Evolutionary conservation across 2,113 vertebrate species (phyloP), one percentile per base, ranked within the genome.

Genomic region (Aepyceros melampus): DNA sequence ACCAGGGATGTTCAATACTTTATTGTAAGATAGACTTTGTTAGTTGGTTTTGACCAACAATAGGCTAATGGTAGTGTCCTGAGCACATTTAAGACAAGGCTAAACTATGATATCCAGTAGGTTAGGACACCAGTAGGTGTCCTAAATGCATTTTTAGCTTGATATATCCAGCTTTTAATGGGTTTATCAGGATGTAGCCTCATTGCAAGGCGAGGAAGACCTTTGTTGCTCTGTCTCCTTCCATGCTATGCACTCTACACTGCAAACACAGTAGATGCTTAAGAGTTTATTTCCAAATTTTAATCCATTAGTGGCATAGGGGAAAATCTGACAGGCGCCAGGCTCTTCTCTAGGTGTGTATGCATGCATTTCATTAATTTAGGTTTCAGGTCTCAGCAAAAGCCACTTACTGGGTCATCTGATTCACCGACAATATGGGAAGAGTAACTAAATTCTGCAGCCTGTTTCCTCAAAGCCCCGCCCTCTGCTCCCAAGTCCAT

Each of bases 231-330:
- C 25, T 40, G 19, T 43, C 36, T 93, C 29, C 11, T 27, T 33
- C 36, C 49, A 74, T 21, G 17, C 6, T 13, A 1, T 1, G 3
- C 2, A 14, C 21, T 45, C 19, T 8, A 0, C 12, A 3, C 31
- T 3, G 2, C 43, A n/a, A 17, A 17, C 40, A 11, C 29, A 7
- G 49, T 7, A 29, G 43, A 33, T 1, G 10, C 87, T 82, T 36
- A 15, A 58, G 83, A 64, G 62, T 94, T 74, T 78, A 33, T 84
- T 95, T 81, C 25, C 53, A n/a, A 82, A 6, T 15, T 71, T 45
- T 40, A 40, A 91, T 79, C 76, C 47, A 10, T 83, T 85, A 43
- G 27, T 5, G 1, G 43, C 10, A 2, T 1, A 15, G 36, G 47
- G 64, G 17, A 76, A 91, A 81, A 90, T 13, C 51, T 2, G 56